Base-by-base conservation (phyloP, 2,888 invertebrate genomes). In the Drosophila neonasuta region DNA sequence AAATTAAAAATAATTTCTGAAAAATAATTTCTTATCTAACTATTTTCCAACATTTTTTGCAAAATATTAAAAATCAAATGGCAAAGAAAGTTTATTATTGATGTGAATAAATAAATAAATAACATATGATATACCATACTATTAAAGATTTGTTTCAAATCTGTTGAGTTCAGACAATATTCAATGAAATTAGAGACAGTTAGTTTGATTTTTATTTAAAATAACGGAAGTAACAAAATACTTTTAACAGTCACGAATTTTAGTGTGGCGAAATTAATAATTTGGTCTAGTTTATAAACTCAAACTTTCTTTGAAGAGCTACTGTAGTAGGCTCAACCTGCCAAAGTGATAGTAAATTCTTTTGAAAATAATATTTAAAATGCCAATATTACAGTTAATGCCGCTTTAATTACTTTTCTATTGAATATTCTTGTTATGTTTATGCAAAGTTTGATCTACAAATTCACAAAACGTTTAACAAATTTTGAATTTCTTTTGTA, bases 341-440 rank as follows among this genome's bases (percentile, higher is more conserved):
- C 4, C 1, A 32, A 32, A 1, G 8, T 48, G 9, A 13, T 9
- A 30, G 4, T 32, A 10, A 34, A 49, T 4, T n/a, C 1, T 24
- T 41, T 24, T 9, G 1, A 11, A 11, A 30, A 3, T 15, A n/a
- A 29, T 1, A 2, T 11, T 20, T 4, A 13, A 20, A 8, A 15
- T 44, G 34, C 15, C 51, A 42, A 44, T 42, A 34, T 42, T 58
- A 50, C 58, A 34, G 58, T 50, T 50, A 59, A 34, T 50, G 1
- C 41, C 7, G 9, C 8, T 10, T 15, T 13, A 49, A 49, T 49
- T 32, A 58, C n/a, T 15, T 2, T 32, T 29, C 13, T 56, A 15
- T 36, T 24, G 15, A 36, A 46, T 8, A 11, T 29, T 4, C 11
- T 11, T 29, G 13, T 1, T 29, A 56, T 8, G 11, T 8, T 1